A percentile compares a stretch with the other conserved stretches of the same genome.
phyloP scores from a whole-genome alignment of 2,888 invertebrate species.

The Cosmorhoe ocellata region DNA sequence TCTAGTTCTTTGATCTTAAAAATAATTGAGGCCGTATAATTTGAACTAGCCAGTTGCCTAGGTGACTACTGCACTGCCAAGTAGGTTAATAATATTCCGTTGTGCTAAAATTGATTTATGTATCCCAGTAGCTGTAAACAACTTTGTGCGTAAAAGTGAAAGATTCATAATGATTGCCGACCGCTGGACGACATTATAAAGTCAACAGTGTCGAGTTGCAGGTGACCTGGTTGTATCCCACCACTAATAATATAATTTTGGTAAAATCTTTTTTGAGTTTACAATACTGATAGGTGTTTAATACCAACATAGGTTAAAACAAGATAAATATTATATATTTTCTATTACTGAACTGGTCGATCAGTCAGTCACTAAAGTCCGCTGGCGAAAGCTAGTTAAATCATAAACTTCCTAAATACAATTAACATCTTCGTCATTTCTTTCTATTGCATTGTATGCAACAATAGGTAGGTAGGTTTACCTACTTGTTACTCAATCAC shows the following conservation, averaged over 20 bases:
- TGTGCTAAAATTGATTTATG: constrained; percentile 48
- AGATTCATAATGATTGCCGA: constrained; percentile 15
- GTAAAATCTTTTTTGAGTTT: neutral
- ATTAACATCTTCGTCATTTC: no score
- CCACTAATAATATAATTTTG: no score
- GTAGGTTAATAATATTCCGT: constrained; percentile 57
- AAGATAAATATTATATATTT: no score
- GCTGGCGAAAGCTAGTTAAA: no score
- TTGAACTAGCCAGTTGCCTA: constrained; percentile 11
- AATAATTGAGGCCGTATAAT: constrained; percentile 27
- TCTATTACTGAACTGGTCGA: no score
- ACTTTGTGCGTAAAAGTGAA: constrained; percentile 11
- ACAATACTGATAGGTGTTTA: no score
- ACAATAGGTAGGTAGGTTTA: no score
- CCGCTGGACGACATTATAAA: constrained; percentile 12
- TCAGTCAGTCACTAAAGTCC: no score
- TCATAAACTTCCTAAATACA: no score
- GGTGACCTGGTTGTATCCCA: constrained; percentile 4
- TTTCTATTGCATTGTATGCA: no score
- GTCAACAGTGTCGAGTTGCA: constrained; percentile 20
- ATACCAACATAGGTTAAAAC: no score
- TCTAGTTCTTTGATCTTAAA: constrained; percentile 42
- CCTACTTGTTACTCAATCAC: no score
- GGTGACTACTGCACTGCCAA: constrained; percentile 57
- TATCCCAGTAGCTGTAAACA: constrained; percentile 27